Evolutionary conservation across 2,888 invertebrate genomes (phyloP).

Genomic region (Portevinia maculata): DNA sequence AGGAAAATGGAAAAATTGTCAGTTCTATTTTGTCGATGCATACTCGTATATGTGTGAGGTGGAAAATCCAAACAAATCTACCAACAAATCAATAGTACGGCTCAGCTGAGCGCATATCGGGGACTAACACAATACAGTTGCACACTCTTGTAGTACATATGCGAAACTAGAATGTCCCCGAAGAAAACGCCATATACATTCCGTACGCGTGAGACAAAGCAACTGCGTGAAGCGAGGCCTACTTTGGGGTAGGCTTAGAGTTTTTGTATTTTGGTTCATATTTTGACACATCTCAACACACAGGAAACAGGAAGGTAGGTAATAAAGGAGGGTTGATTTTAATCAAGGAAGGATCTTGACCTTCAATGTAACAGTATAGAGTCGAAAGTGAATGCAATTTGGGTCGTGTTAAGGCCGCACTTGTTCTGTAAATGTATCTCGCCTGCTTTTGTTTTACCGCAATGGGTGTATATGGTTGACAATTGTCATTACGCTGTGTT

Average conservation of each 20-base stretch:
- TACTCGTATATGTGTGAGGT: conserved; percentile 10
- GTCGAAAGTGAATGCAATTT: conserved; percentile 45
- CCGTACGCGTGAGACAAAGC: conserved; percentile 18
- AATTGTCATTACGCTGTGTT: neutral
- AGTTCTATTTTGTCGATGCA: neutral
- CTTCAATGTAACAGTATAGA: conserved; percentile 31
- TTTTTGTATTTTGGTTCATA: neutral
- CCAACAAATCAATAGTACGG: conserved; percentile 65
- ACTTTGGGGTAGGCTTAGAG: conserved; percentile 57
- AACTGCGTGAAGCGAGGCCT: conserved; percentile 44
- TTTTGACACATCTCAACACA: neutral
- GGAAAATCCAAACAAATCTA: conserved; percentile 15
- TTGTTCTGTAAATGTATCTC: conserved; percentile 33
- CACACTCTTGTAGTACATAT: neutral
- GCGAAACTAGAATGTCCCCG: conserved; percentile 1
- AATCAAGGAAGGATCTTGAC: conserved; percentile 48
- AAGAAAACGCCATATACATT: neutral
- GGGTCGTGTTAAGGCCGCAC: conserved; percentile 50
- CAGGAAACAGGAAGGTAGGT: neutral
- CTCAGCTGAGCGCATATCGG: conserved; percentile 51
- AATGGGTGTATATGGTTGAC: conserved; percentile 2
- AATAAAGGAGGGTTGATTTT: conserved; percentile 10
- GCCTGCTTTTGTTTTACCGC: conserved; percentile 28
- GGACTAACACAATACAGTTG: conserved; percentile 18
- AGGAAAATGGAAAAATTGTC: conserved; percentile 20